phyloP scores from a whole-genome alignment of 1,140 invertebrate species.

The Asbolus verrucosus region DNA sequence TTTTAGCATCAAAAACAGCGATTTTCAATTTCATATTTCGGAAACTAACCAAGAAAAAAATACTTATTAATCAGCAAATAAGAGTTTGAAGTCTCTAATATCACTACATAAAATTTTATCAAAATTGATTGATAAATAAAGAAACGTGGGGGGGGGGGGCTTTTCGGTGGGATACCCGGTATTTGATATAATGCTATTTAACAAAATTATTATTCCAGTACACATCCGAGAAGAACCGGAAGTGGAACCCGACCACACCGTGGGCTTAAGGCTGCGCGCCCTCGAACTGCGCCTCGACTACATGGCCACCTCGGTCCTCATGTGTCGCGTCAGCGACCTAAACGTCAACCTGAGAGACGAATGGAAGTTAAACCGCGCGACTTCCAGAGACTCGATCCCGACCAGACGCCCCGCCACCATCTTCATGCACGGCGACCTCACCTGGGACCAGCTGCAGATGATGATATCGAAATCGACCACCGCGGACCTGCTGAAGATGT shows the following conservation, averaged over 20 bases:
- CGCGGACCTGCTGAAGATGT: constrained; percentile 96
- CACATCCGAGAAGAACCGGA: constrained; percentile 91
- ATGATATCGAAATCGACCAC: constrained; percentile 97
- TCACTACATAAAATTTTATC: too few relatives aligned
- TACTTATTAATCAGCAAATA: too few relatives aligned
- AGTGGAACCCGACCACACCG: constrained; percentile 88
- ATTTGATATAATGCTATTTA: too few relatives aligned
- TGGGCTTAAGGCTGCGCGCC: constrained; percentile 86
- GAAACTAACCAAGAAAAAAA: too few relatives aligned
- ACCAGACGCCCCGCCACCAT: constrained; percentile 85
- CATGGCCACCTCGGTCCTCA: constrained; percentile 94
- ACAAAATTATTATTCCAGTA: constrained; percentile 67
- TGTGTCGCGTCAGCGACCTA: constrained; percentile 88
- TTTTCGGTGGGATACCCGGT: too few relatives aligned
- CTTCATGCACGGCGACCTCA: constrained; percentile 91
- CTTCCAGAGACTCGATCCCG: constrained; percentile 67
- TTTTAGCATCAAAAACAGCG: too few relatives aligned
- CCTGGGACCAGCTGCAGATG: constrained; percentile 95
- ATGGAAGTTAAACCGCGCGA: constrained; percentile 73
- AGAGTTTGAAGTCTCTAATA: too few relatives aligned
- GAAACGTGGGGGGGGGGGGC: too few relatives aligned
- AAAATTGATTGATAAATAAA: too few relatives aligned
- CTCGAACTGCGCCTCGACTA: constrained; percentile 93
- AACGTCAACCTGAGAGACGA: constrained; percentile 84
- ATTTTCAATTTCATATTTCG: too few relatives aligned